Percentiles rank a stretch among this genome's conserved stretches.
These are phyloP conservation scores for Anagrus nilaparvatae DNA, from an alignment of 1,140 invertebrate genomes.

Conservation along the genomic window DNA sequence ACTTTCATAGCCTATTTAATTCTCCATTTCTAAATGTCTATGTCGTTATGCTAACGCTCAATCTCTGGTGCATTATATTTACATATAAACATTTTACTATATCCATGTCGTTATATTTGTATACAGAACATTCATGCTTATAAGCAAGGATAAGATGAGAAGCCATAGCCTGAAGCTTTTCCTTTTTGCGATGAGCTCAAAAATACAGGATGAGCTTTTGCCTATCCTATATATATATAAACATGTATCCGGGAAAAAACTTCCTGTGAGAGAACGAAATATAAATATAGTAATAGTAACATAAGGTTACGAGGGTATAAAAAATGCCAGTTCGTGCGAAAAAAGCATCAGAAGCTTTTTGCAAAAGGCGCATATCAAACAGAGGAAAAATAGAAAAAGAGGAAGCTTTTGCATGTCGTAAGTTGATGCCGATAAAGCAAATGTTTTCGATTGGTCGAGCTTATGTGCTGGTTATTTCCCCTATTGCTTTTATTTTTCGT, in stretches of 20 bases:
- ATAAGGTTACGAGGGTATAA: too few relatives aligned
- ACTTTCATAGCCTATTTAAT: too few relatives aligned
- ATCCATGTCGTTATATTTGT: constrained; percentile 20
- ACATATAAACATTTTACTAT: not conserved
- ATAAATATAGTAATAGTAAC: too few relatives aligned
- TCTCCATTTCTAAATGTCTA: too few relatives aligned
- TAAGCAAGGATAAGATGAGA: constrained; percentile 30
- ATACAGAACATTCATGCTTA: constrained; percentile 23
- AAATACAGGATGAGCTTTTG: constrained; percentile 4
- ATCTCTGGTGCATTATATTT: constrained; percentile 1
- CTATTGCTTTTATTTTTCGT: not conserved
- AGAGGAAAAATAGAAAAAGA: too few relatives aligned
- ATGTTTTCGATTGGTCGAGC: constrained; percentile 22
- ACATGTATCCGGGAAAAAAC: not conserved
- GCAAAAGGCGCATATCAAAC: too few relatives aligned
- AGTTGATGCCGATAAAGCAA: constrained; percentile 23
- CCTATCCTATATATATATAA: not conserved
- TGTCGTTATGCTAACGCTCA: too few relatives aligned
- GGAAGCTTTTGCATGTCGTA: too few relatives aligned
- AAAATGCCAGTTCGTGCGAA: too few relatives aligned
- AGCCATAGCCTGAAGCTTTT: constrained; percentile 30
- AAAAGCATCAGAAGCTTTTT: too few relatives aligned
- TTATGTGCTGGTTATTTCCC: too few relatives aligned
- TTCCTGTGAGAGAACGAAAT: too few relatives aligned
- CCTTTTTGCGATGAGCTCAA: constrained; percentile 19